These are phyloP conservation scores for Dolichallabes microphthalmus DNA, from an alignment of 2,113 vertebrate genomes.

Conservation along the genomic window DNA sequence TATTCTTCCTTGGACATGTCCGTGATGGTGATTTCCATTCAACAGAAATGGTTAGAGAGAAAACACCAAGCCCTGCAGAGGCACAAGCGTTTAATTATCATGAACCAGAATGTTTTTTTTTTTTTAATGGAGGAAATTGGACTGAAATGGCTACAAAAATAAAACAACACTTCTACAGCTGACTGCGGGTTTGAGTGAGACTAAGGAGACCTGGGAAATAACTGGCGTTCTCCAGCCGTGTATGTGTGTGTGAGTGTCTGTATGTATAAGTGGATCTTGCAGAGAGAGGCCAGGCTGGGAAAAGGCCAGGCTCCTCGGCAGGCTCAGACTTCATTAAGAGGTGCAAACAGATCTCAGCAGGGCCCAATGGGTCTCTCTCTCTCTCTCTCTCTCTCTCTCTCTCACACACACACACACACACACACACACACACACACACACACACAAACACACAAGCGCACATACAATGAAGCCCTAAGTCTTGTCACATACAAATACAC, in stretches of 20 bases:
- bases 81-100: slow-evolving; percentile 85
- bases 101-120: slow-evolving; percentile 73
- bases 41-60: slow-evolving; percentile 69
- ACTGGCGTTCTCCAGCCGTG: slow-evolving; percentile 63
- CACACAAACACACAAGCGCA: slow-evolving; percentile 28
- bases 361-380: slow-evolving; percentile 59
- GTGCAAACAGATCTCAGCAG: slow-evolving; percentile 67
- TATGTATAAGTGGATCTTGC: slow-evolving; percentile 56
- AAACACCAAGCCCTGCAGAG: slow-evolving; percentile 75
- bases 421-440: slow-evolving; percentile 36
- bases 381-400: too few species aligned
- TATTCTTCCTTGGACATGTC: slow-evolving; percentile 65
- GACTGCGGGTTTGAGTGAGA: slow-evolving; percentile 54
- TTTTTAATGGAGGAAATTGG: slow-evolving; percentile 65
- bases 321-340: slow-evolving; percentile 62
- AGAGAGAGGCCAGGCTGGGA: slow-evolving; percentile 63
- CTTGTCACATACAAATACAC: slow-evolving; percentile 19
- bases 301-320: slow-evolving; percentile 65
- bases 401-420: slow-evolving; percentile 32
- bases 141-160: slow-evolving; percentile 69
- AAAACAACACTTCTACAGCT: slow-evolving; percentile 42
- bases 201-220: slow-evolving; percentile 67
- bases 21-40: slow-evolving; percentile 86
- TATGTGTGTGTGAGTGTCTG: slow-evolving; percentile 33
- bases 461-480: slow-evolving; percentile 20